Percentiles rank a stretch among this genome's conserved stretches.
Conservation (phyloP, 1,140 invertebrate genomes). For the Lerema accius region DNA sequence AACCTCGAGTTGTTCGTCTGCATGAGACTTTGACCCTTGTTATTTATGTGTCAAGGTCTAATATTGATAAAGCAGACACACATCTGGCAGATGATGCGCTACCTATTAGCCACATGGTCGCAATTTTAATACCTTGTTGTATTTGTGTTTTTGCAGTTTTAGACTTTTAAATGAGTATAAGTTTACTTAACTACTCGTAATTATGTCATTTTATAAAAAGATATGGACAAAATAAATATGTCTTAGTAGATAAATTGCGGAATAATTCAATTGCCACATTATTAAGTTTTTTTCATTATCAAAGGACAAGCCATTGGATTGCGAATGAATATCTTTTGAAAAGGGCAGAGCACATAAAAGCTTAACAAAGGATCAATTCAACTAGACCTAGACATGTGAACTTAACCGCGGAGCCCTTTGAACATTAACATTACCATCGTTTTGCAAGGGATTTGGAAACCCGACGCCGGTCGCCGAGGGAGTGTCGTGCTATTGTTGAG, state of each 20-base stretch:
- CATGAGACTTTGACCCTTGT: background rate
- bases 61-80: background rate
- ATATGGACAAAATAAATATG: too few species aligned
- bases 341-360: background rate
- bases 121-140: background rate
- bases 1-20: background rate
- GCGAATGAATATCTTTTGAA: too few species aligned
- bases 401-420: too few species aligned
- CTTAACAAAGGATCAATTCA: slow-evolving; percentile 3
- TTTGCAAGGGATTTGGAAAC: slow-evolving; percentile 18
- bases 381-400: slow-evolving; percentile 12
- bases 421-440: background rate
- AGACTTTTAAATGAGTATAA: too few species aligned
- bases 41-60: slow-evolving; percentile 2
- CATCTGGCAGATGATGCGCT: background rate
- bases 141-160: background rate
- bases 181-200: too few species aligned
- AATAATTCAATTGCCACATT: too few species aligned
- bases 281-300: too few species aligned
- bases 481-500: background rate
- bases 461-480: slow-evolving; percentile 10
- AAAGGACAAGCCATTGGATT: too few species aligned
- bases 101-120: background rate
- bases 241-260: too few species aligned
- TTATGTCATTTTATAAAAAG: too few species aligned